A percentile compares a stretch with the other conserved stretches of the same genome.
These are phyloP conservation scores for Belgica antarctica DNA, from an alignment of 2,888 invertebrate species.

Conservation along the genomic window DNA sequence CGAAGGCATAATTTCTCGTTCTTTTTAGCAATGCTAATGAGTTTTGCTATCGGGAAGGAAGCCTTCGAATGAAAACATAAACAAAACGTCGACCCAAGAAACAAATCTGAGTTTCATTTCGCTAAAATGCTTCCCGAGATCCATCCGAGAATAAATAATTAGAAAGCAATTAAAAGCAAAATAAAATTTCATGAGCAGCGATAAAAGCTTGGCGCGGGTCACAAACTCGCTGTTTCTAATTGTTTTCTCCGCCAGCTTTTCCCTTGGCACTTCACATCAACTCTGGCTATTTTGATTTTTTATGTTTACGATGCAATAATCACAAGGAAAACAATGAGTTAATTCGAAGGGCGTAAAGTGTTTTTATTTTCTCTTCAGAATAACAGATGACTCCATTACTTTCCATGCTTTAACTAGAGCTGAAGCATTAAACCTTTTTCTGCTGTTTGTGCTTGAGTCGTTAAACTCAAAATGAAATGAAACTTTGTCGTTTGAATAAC, in stretches of 20 bases:
- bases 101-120: not conserved
- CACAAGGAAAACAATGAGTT: constrained; percentile 28
- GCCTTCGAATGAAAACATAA: not conserved
- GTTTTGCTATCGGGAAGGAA: not conserved
- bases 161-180: constrained; percentile 23
- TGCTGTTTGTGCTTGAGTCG: not conserved
- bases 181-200: constrained; percentile 17
- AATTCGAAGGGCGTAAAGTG: constrained; percentile 31
- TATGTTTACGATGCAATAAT: constrained; percentile 34
- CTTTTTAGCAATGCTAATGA: constrained; percentile 27
- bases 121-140: not conserved
- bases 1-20: not conserved
- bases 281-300: constrained; percentile 21
- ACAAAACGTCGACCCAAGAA: not conserved
- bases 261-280: not conserved
- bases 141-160: not conserved
- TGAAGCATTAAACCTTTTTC: constrained; percentile 8
- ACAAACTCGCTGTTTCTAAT: constrained; percentile 7
- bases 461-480: not conserved
- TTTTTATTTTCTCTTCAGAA: not conserved
- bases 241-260: constrained; percentile 11
- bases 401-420: not conserved
- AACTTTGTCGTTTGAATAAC: not conserved
- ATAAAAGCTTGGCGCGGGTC: not conserved
- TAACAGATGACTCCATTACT: constrained; percentile 31